These are phyloP conservation scores for Allophyes oxyacanthae DNA, from an alignment of 2,888 invertebrate species.

Conservation along the genomic window DNA sequence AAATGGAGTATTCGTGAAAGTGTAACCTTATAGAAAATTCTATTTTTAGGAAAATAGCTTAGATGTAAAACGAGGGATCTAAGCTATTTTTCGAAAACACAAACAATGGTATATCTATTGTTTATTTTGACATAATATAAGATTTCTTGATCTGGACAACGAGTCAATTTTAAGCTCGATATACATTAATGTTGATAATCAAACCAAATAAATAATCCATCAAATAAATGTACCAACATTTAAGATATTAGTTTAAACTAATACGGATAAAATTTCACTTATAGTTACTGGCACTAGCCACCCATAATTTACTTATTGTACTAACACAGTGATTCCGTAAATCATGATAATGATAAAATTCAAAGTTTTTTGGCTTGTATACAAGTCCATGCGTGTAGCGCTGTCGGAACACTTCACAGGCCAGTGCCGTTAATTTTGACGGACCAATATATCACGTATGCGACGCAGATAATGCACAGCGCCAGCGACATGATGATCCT, in stretches of 20 bases:
- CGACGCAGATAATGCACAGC: conserved; percentile 9
- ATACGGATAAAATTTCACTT: conserved; percentile 45
- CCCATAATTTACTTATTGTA: conserved; percentile 60
- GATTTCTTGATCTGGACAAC: conserved; percentile 20
- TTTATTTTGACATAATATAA: conserved; percentile 25
- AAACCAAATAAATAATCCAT: conserved; percentile 4
- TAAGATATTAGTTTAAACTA: conserved; percentile 10
- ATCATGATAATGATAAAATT: conserved; percentile 33
- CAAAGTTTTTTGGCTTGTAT: conserved; percentile 36
- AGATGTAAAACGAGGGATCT: conserved; percentile 19
- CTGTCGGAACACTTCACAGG: conserved; percentile 25
- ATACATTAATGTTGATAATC: conserved; percentile 35
- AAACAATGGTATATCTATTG: conserved; percentile 17
- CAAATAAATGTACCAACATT: no score
- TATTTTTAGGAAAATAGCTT: conserved; percentile 20
- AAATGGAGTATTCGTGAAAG: conserved; percentile 23
- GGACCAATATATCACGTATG: conserved; percentile 11
- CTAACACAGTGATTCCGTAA: conserved; percentile 57
- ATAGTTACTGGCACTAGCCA: conserved; percentile 48
- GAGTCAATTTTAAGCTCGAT: conserved; percentile 54
- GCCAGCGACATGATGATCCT: conserved; percentile 27
- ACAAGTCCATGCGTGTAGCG: conserved; percentile 34
- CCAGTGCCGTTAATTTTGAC: neutral
- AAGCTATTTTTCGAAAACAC: neutral
- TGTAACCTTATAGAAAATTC: conserved; percentile 11